phyloP scores from a whole-genome alignment of 2,113 vertebrate genomes.

The Athene cunicularia region DNA sequence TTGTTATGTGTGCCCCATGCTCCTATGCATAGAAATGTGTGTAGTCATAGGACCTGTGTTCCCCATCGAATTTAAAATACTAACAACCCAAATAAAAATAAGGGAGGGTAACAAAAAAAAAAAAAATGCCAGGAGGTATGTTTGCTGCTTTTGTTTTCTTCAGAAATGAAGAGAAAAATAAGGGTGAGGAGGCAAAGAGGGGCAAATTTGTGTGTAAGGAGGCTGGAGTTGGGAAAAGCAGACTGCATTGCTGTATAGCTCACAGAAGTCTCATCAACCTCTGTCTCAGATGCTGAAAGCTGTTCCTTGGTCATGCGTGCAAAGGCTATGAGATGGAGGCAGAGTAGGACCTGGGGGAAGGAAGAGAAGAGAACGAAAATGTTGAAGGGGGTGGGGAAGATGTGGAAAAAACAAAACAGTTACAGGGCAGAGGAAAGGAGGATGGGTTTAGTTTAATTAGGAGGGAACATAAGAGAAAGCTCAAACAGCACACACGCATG shows the following conservation, averaged over 20 bases:
- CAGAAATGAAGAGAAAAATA: conserved; percentile 2
- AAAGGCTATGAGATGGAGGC: conserved; percentile 15
- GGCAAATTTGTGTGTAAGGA: neutral
- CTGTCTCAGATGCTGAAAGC: neutral
- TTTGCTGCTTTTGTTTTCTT: neutral
- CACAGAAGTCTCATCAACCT: neutral
- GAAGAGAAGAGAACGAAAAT: neutral
- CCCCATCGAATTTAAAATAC: neutral
- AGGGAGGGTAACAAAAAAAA: neutral
- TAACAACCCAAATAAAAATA: neutral
- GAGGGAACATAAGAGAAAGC: neutral
- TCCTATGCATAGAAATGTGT: neutral
- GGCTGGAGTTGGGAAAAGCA: neutral
- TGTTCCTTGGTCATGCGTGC: conserved; percentile 41
- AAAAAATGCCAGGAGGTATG: neutral
- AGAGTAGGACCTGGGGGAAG: conserved; percentile 29
- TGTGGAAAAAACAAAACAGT: neutral
- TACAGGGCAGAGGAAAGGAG: conserved; percentile 33
- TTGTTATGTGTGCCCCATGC: neutral
- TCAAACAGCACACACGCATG: neutral
- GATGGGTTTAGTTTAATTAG: conserved; percentile 35
- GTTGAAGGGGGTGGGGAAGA: conserved; percentile 21
- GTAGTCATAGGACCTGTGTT: neutral
- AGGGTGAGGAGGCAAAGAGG: neutral
- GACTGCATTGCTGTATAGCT: neutral